Evolutionary conservation across 2,888 invertebrate genomes (phyloP), one percentile per base, ranked within the genome.

Genomic region (Sarcophaga caerulescens): DNA sequence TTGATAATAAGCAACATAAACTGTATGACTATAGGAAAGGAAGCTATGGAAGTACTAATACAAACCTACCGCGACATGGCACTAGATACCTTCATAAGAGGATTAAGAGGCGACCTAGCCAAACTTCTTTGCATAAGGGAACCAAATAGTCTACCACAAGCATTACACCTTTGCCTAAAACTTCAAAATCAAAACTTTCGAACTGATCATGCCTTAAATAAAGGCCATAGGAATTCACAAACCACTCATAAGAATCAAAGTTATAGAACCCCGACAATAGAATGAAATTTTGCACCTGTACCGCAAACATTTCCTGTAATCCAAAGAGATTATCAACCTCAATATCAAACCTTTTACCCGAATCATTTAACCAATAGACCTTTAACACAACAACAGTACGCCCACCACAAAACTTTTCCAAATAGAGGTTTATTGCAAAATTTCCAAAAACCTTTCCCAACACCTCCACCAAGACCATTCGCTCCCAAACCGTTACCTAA

Each of bases 111-210:
- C 19, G 45, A 45, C 19, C 45, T 45, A 10, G 8, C 45, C 19
- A 45, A 2, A 44, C 66, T 12, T 45, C 4, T 25, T 3, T 3
- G 11, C 52, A 69, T 52, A 19, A 52, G 19, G 52, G 4, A 45
- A 69, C 52, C 69, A 69, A 69, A 71, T 35, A 71, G 19, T 63
- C 44, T 52, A 25, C 25, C 25, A 25, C 25, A 25, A 25, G 25
- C 25, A 25, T 25, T 25, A 25, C 25, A 25, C 25, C 57, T 35
- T 44, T 25, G 25, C 63, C 60, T 57, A 70, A 70, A 59, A 11
- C 23, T 23, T 19, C 35, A 59, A 71, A 71, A 71, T 59, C 1
- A n/a, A 25, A 25, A 25, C 25, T 25, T 25, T 25, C 25, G 25
- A 25, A 25, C 23, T 23, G 23, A 23, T 3, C 23, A 23, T 23